Base-by-base conservation (phyloP, 2,888 invertebrate genomes). In the Agrochola lychnidis region DNA sequence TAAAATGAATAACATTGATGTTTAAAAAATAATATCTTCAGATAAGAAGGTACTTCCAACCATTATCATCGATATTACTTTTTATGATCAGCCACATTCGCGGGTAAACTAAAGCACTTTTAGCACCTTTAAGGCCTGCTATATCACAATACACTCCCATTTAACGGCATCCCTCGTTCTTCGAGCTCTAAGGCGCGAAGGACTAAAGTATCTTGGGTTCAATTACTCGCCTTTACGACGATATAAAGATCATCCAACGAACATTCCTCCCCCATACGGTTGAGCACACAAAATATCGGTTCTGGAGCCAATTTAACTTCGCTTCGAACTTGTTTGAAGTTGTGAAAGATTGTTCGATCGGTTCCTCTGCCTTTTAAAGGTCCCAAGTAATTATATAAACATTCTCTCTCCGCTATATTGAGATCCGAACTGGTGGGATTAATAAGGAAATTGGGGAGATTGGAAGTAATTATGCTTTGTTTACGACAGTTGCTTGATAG, bases 291-390 rank as follows among this genome's bases (percentile, higher is more conserved):
- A 90, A 91, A 92, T 92, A 91, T 92, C 90, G 90, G 87, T 83
- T 88, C 87, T 78, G 69, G 87, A 92, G 89, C 90, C 92, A 93
- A 93, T 93, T 93, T 92, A 93, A 93, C 92, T 93, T 93, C 79
- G 87, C 82, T 82, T 45, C 73, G 85, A 92, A 92, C 87, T 92
- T 92, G 89, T 89, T 88, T 88, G 84, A 90, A 91, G 88, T 90
- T 90, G 68, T 68, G 81, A 87, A 89, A 90, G 90, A 90, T 90
- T 90, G 89, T 89, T 89, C 89, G 89, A 91, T 92, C 90, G 86
- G 80, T 89, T 86, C 73, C 77, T 84, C 81, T 84, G 82, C 88
- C 90, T 90, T 90, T 91, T 88, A 89, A 89, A 90, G 88, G 89
- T 89, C 82, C 84, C 82, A 89, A 90, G 89, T 92, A 91, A 92